Conservation (phyloP, 2,888 invertebrate genomes). For the Tetranychus piercei region DNA sequence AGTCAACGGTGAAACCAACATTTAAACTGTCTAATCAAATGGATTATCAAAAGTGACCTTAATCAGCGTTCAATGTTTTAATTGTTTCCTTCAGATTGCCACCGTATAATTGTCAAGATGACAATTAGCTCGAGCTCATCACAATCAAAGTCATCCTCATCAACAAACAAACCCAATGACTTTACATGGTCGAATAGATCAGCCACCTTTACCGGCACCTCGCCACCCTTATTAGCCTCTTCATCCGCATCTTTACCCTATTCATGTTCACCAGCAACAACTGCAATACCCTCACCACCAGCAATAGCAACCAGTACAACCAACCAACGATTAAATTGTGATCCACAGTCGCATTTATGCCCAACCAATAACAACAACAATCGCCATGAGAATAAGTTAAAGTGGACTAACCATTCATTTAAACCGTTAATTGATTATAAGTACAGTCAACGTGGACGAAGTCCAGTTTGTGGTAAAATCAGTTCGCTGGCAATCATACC, state of each 20-base stretch:
- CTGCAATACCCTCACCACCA: background rate
- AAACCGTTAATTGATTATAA: background rate
- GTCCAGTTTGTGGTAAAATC: background rate
- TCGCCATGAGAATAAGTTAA: background rate
- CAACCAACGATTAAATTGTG: background rate
- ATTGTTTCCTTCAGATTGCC: too few species aligned
- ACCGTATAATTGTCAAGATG: background rate
- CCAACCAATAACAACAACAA: background rate
- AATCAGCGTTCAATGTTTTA: background rate
- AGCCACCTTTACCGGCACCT: background rate
- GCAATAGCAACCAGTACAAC: background rate
- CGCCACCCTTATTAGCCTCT: background rate
- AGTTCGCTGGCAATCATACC: conserved; percentile 14
- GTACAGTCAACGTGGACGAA: background rate
- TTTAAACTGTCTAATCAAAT: background rate
- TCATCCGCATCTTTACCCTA: background rate
- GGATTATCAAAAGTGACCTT: background rate
- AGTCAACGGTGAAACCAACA: too few species aligned
- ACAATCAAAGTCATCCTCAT: background rate
- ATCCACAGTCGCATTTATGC: background rate
- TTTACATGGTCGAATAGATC: background rate
- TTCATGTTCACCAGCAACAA: background rate
- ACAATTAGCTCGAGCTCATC: background rate
- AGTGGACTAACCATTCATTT: background rate
- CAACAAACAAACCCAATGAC: background rate